Evolutionary conservation across 2,888 invertebrate genomes (phyloP).

Genomic region (Cyclophora punctaria): DNA sequence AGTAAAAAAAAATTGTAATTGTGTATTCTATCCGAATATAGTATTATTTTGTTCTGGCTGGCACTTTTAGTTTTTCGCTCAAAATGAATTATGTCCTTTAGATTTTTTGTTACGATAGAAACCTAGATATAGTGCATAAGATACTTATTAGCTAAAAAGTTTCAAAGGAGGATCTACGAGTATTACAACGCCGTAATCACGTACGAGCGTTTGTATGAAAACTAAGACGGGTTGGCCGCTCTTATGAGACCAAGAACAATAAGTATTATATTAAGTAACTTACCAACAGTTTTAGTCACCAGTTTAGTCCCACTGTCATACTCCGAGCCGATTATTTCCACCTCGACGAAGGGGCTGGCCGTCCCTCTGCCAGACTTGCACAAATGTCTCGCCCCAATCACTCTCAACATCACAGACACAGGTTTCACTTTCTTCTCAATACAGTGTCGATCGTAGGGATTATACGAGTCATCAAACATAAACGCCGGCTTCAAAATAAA

Average conservation of each 20-base stretch:
- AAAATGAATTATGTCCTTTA: too few species aligned
- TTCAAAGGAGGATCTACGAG: too few species aligned
- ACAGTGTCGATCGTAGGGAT: conserved; percentile 81
- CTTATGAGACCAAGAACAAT: background rate
- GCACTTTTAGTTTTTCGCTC: too few species aligned
- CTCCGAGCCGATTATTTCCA: conserved; percentile 91
- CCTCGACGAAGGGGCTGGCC: conserved; percentile 92
- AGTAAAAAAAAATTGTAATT: too few species aligned
- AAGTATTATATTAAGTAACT: conserved; percentile 40
- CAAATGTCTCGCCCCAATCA: conserved; percentile 93
- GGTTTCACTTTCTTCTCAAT: conserved; percentile 56
- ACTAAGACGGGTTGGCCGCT: too few species aligned
- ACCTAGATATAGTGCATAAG: too few species aligned
- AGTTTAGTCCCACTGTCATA: conserved; percentile 89
- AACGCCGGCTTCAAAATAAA: conserved; percentile 93
- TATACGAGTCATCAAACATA: conserved; percentile 87
- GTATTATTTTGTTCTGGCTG: too few species aligned
- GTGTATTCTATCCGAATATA: too few species aligned
- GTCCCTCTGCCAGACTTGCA: conserved; percentile 88
- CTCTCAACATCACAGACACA: conserved; percentile 79
- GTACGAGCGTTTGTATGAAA: too few species aligned
- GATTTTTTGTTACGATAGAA: too few species aligned
- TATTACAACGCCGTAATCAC: too few species aligned
- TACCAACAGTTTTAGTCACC: conserved; percentile 89
- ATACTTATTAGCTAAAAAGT: too few species aligned